phyloP scores from a whole-genome alignment of 2,113 vertebrate genomes.

The Parus major region DNA sequence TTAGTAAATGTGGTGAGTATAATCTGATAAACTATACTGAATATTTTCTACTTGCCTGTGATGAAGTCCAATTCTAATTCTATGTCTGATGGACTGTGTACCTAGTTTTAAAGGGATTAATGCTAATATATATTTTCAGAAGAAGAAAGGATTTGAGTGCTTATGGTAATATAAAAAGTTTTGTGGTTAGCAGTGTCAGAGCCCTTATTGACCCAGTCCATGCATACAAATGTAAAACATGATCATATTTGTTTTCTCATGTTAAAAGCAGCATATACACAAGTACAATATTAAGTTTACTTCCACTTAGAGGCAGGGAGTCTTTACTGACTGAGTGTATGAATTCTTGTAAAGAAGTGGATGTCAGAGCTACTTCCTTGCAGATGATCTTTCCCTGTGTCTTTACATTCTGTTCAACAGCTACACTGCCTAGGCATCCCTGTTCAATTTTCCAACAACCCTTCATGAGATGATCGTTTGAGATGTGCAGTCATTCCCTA shows the following conservation, averaged over 20 bases:
- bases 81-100: background rate
- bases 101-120: background rate
- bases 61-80: background rate
- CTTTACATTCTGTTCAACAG: background rate
- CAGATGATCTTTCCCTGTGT: background rate
- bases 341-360: background rate
- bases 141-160: background rate
- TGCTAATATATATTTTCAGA: background rate
- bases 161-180: background rate
- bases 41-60: background rate
- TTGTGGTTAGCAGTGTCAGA: background rate
- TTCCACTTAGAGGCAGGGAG: background rate
- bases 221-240: background rate
- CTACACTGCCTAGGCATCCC: background rate
- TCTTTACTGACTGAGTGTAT: background rate
- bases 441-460: background rate
- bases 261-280: background rate
- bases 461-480: background rate
- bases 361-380: background rate
- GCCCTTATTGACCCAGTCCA: background rate
- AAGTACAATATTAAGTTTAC: background rate
- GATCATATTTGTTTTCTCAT: background rate
- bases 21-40: background rate
- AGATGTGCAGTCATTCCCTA: background rate
- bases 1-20: constrained; percentile 79